A percentile compares a stretch with the other conserved stretches of the same genome.
Conservation (phyloP, 2,888 invertebrate species). For the Lithophane ornitopus region DNA sequence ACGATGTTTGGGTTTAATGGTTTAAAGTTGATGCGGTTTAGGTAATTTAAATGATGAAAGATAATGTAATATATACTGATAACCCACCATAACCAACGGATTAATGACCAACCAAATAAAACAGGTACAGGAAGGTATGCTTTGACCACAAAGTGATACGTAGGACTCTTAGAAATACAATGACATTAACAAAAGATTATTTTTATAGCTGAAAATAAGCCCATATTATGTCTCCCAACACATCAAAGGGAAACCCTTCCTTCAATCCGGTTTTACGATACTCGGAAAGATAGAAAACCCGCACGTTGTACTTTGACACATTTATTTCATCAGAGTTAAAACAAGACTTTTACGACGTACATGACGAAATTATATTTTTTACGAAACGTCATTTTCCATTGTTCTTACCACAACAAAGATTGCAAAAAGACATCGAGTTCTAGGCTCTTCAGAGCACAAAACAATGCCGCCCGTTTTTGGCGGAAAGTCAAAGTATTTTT, state of each 20-base stretch:
- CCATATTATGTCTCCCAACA: conserved; percentile 19
- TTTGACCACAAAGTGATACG: background rate
- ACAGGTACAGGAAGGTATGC: background rate
- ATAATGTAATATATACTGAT: background rate
- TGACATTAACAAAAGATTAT: conserved; percentile 2
- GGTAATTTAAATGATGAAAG: background rate
- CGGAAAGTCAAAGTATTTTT: conserved; percentile 54
- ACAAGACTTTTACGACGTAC: conserved; percentile 21
- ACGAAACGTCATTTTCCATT: conserved; percentile 17
- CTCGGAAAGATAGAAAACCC: conserved; percentile 37
- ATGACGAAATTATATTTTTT: conserved; percentile 22
- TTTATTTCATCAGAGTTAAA: conserved; percentile 19
- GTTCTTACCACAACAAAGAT: conserved; percentile 33
- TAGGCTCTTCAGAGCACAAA: conserved; percentile 22
- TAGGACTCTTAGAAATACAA: background rate
- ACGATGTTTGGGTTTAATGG: background rate
- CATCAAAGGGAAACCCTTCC: conserved; percentile 38
- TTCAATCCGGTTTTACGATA: conserved; percentile 41
- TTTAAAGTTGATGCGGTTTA: background rate
- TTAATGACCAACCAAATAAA: background rate
- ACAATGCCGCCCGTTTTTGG: conserved; percentile 39
- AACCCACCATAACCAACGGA: background rate
- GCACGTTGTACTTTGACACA: conserved; percentile 25
- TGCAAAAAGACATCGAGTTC: conserved; percentile 32
- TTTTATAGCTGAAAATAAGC: conserved; percentile 22